Conservation (phyloP, 2,888 invertebrate species). For the Lottia scabra region DNA sequence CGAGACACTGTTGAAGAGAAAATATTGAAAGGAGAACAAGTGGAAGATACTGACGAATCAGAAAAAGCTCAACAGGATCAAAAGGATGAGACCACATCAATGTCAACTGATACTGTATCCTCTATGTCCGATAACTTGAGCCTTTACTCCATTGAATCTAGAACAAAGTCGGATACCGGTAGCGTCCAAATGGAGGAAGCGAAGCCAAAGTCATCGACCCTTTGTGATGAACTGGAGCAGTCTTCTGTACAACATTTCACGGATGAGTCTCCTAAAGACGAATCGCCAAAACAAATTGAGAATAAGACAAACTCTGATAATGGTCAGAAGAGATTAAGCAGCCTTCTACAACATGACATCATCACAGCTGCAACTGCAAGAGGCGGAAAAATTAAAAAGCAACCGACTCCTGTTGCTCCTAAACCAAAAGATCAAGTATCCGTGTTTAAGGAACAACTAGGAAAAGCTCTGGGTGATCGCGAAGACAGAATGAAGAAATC, state of each 20-base stretch:
- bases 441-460: constrained; percentile 48
- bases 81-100: not conserved
- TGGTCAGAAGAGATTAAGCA: constrained; percentile 36
- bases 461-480: constrained; percentile 43
- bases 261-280: not conserved
- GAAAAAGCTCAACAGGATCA: not conserved
- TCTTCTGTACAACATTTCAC: not conserved
- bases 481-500: constrained; percentile 36
- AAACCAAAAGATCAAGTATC: constrained; percentile 52
- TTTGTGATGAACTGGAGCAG: not conserved
- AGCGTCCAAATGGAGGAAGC: not conserved
- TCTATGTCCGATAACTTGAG: not conserved
- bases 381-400: constrained; percentile 35
- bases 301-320: not conserved
- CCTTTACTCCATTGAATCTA: not conserved
- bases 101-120: not conserved
- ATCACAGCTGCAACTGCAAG: constrained; percentile 47
- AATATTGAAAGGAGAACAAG: not conserved
- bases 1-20: not conserved
- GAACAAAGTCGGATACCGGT: not conserved
- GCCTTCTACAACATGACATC: constrained; percentile 55
- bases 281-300: not conserved
- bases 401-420: constrained; percentile 38
- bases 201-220: not conserved
- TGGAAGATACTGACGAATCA: not conserved